Percentiles rank a stretch among this genome's conserved stretches.
phyloP scores from a whole-genome alignment of 2,888 invertebrate species.

The Stenoptilia bipunctidactyla region DNA sequence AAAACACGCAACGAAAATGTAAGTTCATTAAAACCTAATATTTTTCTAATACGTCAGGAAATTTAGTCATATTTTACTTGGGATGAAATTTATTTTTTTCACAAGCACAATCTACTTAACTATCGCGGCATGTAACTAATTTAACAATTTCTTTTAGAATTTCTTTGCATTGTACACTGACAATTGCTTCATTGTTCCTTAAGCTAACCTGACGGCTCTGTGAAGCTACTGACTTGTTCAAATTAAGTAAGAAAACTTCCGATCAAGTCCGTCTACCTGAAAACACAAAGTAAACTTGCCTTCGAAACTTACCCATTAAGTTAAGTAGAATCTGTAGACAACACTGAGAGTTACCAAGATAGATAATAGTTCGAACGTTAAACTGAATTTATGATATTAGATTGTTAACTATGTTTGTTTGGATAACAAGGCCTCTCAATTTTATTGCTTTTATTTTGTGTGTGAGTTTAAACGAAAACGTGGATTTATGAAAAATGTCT shows the following conservation, averaged over 20 bases:
- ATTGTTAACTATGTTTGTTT: constrained; percentile 25
- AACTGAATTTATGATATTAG: constrained; percentile 50
- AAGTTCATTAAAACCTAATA: no score
- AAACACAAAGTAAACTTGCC: constrained; percentile 69
- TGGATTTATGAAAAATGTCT: no score
- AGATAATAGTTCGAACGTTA: constrained; percentile 51
- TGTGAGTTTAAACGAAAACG: no score
- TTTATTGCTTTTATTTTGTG: no score
- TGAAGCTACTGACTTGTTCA: constrained; percentile 60
- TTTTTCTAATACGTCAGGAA: no score
- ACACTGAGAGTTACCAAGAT: constrained; percentile 34
- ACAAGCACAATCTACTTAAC: no score
- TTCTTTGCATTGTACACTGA: constrained; percentile 19
- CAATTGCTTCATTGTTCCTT: constrained; percentile 34
- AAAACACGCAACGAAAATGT: no score
- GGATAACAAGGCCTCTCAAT: no score
- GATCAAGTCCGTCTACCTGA: constrained; percentile 68
- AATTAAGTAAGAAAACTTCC: constrained; percentile 67
- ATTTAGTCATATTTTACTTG: no score
- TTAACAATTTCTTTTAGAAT: background rate
- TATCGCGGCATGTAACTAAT: background rate
- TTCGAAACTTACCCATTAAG: constrained; percentile 70
- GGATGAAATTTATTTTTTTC: no score
- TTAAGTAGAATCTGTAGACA: constrained; percentile 70
- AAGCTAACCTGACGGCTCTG: constrained; percentile 52